Conservation (phyloP, 2,113 vertebrate genomes). For the Hippocampus comes region DNA sequence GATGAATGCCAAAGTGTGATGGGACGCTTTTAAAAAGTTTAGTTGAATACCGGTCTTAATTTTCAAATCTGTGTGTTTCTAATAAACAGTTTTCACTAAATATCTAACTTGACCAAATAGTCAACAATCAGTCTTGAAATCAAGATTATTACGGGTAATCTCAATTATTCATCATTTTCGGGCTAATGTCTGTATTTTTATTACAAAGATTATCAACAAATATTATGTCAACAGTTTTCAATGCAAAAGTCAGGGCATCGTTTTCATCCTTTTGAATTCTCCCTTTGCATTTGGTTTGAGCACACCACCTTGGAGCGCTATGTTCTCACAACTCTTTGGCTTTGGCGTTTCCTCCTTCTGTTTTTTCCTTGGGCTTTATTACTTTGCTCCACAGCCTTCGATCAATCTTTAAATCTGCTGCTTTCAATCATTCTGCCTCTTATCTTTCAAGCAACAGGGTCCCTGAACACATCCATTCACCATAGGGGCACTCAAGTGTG, state of each 20-base stretch:
- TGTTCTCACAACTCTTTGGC: slow-evolving; percentile 2
- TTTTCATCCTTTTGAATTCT: slow-evolving; percentile 17
- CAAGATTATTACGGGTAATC: too few relatives aligned
- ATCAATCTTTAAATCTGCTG: slow-evolving; percentile 30
- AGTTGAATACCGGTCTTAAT: not conserved
- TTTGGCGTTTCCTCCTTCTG: slow-evolving; percentile 22
- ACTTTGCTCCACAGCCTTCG: slow-evolving; percentile 9
- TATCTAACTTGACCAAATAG: too few relatives aligned
- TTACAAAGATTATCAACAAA: too few relatives aligned
- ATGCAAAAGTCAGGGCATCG: slow-evolving; percentile 6
- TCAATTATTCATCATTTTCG: too few relatives aligned
- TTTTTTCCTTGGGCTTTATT: slow-evolving; percentile 12
- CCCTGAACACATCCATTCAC: slow-evolving; percentile 32
- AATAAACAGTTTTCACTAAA: not conserved
- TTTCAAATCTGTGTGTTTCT: not conserved
- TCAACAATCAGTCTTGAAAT: too few relatives aligned
- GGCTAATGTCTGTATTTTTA: too few relatives aligned
- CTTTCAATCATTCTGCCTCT: slow-evolving; percentile 33
- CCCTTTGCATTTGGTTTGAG: not conserved
- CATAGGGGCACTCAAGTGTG: slow-evolving; percentile 32
- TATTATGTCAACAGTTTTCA: too few relatives aligned
- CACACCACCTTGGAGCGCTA: not conserved
- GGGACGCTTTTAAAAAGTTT: slow-evolving; percentile 1
- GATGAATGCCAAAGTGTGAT: slow-evolving; percentile 13
- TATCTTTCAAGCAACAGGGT: slow-evolving; percentile 35